Conservation (phyloP, 2,113 vertebrate species). For the Tragulus kanchil region DNA sequence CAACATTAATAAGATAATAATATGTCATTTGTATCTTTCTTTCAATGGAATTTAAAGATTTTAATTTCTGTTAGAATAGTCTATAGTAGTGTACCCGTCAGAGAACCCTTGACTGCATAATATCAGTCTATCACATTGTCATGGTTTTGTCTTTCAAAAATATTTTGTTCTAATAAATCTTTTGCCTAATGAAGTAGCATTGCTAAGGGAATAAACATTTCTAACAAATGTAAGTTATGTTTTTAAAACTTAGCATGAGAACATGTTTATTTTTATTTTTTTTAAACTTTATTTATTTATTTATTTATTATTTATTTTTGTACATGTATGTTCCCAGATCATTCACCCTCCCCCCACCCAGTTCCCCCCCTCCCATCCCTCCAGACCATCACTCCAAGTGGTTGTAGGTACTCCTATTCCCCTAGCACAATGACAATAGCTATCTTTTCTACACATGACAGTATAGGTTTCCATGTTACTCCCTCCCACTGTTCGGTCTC, state of each 20-base stretch:
- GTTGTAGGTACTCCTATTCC: no score
- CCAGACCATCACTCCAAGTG: no score
- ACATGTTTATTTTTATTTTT: background rate
- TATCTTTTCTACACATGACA: no score
- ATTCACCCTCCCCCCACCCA: no score
- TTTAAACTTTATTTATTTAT: no score
- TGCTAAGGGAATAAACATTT: constrained; percentile 1
- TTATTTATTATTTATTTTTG: no score
- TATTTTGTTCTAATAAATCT: constrained; percentile 50
- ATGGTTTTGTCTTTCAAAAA: constrained; percentile 44
- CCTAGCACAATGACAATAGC: no score
- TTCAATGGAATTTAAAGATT: constrained; percentile 20
- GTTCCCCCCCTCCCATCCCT: no score
- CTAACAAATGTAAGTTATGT: constrained; percentile 42
- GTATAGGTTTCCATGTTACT: no score
- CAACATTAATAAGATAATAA: constrained; percentile 14
- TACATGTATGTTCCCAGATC: no score
- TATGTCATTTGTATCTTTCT: constrained; percentile 9
- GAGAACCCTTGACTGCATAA: background rate
- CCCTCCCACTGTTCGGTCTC: no score
- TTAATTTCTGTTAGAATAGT: background rate
- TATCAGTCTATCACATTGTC: background rate
- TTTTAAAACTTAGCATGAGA: background rate
- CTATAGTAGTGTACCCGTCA: background rate
- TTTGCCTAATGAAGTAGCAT: background rate